Conservation (phyloP, 2,113 vertebrate species). For the Petaurus breviceps region DNA sequence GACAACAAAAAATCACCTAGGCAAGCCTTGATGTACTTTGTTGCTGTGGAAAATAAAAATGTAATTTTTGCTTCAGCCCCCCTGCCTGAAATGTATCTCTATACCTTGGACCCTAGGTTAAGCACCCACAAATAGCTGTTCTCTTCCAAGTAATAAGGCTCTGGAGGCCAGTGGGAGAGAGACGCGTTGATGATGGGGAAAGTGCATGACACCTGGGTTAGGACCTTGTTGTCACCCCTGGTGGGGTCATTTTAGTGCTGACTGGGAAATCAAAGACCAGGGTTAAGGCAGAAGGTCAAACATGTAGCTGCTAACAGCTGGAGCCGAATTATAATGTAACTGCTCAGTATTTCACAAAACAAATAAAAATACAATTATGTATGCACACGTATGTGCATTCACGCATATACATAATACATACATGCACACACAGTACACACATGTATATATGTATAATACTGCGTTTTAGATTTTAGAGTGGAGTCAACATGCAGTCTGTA, state of each 20-base stretch:
- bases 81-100: background rate
- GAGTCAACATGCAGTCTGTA: background rate
- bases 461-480: background rate
- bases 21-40: background rate
- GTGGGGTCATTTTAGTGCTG: background rate
- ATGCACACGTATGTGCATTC: background rate
- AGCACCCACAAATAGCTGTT: background rate
- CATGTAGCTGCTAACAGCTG: background rate
- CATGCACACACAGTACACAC: too few relatives aligned
- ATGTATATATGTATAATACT: too few relatives aligned
- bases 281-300: background rate
- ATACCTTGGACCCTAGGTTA: background rate
- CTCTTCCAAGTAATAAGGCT: background rate
- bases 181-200: background rate
- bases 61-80: background rate
- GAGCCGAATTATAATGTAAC: background rate
- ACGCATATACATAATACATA: too few relatives aligned
- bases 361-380: background rate
- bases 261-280: background rate
- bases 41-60: background rate
- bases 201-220: background rate
- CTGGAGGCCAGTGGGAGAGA: background rate
- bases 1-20: background rate
- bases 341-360: background rate
- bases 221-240: background rate